phyloP scores from a whole-genome alignment of 2,888 invertebrate genomes.

The Epinotia brunnichana region DNA sequence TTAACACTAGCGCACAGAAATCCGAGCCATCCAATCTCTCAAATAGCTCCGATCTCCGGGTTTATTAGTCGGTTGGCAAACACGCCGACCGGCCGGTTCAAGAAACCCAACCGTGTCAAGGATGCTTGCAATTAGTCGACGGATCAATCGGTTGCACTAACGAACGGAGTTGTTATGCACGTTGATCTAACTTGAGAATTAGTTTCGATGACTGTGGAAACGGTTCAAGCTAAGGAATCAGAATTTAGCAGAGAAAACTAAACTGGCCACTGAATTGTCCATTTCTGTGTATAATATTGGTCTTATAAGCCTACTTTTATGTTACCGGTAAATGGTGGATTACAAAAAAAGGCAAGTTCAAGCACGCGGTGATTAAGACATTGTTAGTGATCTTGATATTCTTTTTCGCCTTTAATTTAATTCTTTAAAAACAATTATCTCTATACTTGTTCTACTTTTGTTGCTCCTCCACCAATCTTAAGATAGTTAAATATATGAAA shows the following conservation, averaged over 20 bases:
- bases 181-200: neutral
- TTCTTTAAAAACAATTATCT: no score
- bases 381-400: no score
- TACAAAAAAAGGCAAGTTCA: no score
- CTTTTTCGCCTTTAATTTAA: no score
- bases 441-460: no score
- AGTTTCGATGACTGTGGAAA: neutral
- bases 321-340: no score
- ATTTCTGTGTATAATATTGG: no score
- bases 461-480: no score
- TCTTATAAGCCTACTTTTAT: no score
- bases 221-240: neutral
- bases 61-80: constrained; percentile 7
- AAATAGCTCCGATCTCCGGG: constrained; percentile 6
- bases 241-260: neutral
- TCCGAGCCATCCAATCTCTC: neutral
- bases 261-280: no score
- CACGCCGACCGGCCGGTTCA: neutral
- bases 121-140: neutral
- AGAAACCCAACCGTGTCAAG: constrained; percentile 5
- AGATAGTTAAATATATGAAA: no score
- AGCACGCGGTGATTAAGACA: no score
- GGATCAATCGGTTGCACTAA: constrained; percentile 13
- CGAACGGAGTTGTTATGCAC: neutral
- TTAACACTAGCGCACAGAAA: neutral